phyloP scores from a whole-genome alignment of 2,797 vertebrate genomes.

The Salarias fasciatus region DNA sequence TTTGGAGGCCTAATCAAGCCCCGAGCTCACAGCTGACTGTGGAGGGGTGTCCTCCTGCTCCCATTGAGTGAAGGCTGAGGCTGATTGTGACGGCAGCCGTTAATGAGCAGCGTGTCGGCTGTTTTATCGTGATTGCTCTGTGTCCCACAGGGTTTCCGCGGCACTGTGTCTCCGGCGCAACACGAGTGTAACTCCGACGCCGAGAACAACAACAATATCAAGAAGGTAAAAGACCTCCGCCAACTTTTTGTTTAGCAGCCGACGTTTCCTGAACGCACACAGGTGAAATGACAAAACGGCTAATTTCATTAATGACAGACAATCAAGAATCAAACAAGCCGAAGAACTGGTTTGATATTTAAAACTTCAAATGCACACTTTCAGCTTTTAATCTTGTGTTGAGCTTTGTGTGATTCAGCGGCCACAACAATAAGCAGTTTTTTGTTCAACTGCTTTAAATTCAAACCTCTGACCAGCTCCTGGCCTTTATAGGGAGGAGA shows the following conservation, averaged over 20 bases:
- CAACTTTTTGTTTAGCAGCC: too few relatives aligned
- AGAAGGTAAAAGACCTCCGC: conserved; percentile 75
- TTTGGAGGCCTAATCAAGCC: conserved; percentile 40
- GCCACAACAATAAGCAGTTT: too few relatives aligned
- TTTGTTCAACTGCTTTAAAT: too few relatives aligned
- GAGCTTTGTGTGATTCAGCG: too few relatives aligned
- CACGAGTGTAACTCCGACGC: conserved; percentile 80
- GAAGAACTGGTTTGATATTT: too few relatives aligned
- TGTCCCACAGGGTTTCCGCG: conserved; percentile 79
- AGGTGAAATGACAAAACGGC: neutral
- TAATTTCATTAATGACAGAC: neutral
- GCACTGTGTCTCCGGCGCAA: conserved; percentile 74
- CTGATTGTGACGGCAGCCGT: conserved; percentile 47
- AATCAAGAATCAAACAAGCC: too few relatives aligned
- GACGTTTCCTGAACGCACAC: conserved; percentile 1
- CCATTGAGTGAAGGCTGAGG: conserved; percentile 44
- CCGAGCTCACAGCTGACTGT: neutral
- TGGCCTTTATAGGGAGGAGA: too few relatives aligned
- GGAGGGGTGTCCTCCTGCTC: conserved; percentile 22
- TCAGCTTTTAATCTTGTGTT: too few relatives aligned
- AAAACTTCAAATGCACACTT: too few relatives aligned
- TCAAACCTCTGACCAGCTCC: too few relatives aligned
- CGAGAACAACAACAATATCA: conserved; percentile 75
- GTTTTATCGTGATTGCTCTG: conserved; percentile 38
- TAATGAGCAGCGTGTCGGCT: conserved; percentile 29